Conservation (phyloP, 2,113 vertebrate species). For the Entelurus aequoreus region DNA sequence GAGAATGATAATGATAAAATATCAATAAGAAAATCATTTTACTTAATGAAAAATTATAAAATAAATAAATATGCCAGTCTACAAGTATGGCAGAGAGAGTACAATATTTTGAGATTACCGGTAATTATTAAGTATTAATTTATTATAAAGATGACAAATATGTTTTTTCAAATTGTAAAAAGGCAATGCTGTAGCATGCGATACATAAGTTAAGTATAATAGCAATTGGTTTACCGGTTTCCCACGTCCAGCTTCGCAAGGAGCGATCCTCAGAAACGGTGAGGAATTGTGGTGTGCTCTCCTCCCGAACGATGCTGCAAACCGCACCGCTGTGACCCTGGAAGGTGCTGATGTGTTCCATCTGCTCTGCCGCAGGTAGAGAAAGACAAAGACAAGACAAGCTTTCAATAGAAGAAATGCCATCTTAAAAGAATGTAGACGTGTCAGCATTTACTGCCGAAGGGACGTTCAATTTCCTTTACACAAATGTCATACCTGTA, state of each 20-base stretch:
- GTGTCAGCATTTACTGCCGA: no score
- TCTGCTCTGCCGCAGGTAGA: slow-evolving; percentile 36
- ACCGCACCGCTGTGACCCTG: slow-evolving; percentile 62
- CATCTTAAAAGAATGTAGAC: no score
- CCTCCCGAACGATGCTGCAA: slow-evolving; percentile 35
- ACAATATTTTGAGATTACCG: no score
- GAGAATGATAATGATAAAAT: no score
- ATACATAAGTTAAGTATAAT: not conserved
- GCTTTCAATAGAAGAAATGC: not conserved
- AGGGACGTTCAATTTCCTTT: not conserved
- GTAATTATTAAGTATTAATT: no score
- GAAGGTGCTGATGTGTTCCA: slow-evolving; percentile 66
- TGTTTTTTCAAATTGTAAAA: no score
- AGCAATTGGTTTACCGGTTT: slow-evolving; percentile 30
- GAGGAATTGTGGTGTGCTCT: slow-evolving; percentile 47
- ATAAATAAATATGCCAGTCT: no score
- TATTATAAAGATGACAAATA: no score
- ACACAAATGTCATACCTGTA: slow-evolving; percentile 55
- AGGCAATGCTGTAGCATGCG: no score
- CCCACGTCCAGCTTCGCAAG: slow-evolving; percentile 57
- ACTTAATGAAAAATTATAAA: no score
- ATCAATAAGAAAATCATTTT: no score
- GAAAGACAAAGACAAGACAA: not conserved
- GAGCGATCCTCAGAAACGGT: slow-evolving; percentile 68
- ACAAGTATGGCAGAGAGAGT: no score